Conservation (phyloP, 2,888 invertebrate species). For the Prosopocoilus inquinatus region DNA sequence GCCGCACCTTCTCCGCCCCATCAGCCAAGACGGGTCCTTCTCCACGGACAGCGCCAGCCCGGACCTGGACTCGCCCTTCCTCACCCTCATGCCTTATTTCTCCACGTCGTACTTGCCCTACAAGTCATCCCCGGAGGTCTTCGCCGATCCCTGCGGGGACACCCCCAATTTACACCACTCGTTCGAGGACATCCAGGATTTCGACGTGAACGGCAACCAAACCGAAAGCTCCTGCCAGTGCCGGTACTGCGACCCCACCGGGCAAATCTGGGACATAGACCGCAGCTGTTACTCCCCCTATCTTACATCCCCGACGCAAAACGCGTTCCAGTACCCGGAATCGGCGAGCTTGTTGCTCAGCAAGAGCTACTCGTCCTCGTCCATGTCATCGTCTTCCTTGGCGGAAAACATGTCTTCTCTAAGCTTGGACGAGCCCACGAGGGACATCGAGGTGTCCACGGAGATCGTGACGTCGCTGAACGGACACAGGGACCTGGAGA, state of each 20-base stretch:
- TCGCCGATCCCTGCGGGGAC: conserved; percentile 27
- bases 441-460: conserved; percentile 67
- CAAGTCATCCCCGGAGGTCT: not conserved
- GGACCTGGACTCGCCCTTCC: conserved; percentile 30
- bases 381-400: conserved; percentile 19
- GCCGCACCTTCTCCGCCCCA: conserved; percentile 44
- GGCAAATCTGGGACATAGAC: conserved; percentile 73
- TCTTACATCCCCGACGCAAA: conserved; percentile 47
- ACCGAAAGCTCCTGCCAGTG: conserved; percentile 64
- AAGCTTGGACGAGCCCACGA: conserved; percentile 30
- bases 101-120: conserved; percentile 4
- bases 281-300: conserved; percentile 58
- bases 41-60: conserved; percentile 44
- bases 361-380: not conserved
- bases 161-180: conserved; percentile 48
- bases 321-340: not conserved
- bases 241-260: conserved; percentile 72
- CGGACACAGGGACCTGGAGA: conserved; percentile 75
- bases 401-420: conserved; percentile 35
- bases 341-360: not conserved
- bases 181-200: conserved; percentile 49
- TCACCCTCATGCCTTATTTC: conserved; percentile 14
- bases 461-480: conserved; percentile 76
- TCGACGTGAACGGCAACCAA: conserved; percentile 38
- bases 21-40: conserved; percentile 39